Evolutionary conservation across 1,140 invertebrate genomes (phyloP), one percentile per base, ranked within the genome.

Genomic region (Zaprionus taronus): DNA sequence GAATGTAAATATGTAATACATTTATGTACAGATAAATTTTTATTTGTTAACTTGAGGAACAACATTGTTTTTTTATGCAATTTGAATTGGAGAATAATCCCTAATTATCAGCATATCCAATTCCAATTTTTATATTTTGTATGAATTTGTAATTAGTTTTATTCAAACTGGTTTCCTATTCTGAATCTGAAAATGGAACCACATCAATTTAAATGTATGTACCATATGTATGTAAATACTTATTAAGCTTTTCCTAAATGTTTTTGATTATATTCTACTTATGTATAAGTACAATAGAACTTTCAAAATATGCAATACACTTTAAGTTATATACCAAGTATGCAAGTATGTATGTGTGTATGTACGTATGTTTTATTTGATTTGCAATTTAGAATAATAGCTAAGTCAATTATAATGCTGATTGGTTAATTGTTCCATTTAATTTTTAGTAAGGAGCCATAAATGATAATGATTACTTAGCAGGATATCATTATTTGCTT

Each of bases 341-440:
- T n/a, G 41, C 41, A 44, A 44, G 41, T 47, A 17, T 47, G 41
- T 47, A 9, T 17, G 28, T 31, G 28, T 31, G 41, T 47, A 9
- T 17, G 41, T 47, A 9, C 7, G 41, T 17, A 17, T 47, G 6
- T 17, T 47, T 47, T 17, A 38, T 47, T 17, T 56, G 26, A 49
- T 44, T 49, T 58, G 38, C 41, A 61, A 61, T 62, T 26, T 9
- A 57, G 14, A n/a, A 41, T 15, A 17, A 26, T 56, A 60, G n/a
- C 49, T 55, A 60, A 60, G 56, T 73, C 34, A 38, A 41, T 62
- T 64, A 41, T 63, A 60, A 41, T 17, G 53, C 44, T 53, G 63
- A 67, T 76, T 71, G 73, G 68, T 76, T 71, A 71, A 76, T 53
- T 71, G 73, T 76, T 76, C 73, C 67, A 70, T 60, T 76, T 60